Percentiles rank a stretch among this genome's conserved stretches.
Evolutionary conservation across 2,797 vertebrate species (phyloP).

Genomic region (Eulemur coronatus): DNA sequence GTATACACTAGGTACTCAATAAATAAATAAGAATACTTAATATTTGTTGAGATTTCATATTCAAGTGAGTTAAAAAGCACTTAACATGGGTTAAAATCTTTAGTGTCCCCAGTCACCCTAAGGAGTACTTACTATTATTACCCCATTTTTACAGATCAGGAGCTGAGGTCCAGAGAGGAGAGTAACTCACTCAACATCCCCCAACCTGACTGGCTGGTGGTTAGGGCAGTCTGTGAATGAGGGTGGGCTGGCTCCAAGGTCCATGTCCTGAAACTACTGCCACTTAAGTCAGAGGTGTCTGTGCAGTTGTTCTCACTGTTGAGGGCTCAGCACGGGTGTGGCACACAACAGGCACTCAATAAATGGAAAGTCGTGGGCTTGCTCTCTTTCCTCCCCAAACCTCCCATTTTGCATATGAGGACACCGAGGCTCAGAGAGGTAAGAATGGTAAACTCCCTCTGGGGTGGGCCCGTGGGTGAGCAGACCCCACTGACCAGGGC

Average conservation of each 20-base stretch:
- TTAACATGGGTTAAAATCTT: slow-evolving; percentile 1
- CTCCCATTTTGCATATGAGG: neutral
- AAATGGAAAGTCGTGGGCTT: neutral
- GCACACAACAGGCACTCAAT: neutral
- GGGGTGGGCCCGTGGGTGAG: neutral
- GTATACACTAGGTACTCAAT: neutral
- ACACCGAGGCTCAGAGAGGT: neutral
- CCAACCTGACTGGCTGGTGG: neutral
- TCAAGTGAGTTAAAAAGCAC: slow-evolving; percentile 19
- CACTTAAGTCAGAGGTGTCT: neutral
- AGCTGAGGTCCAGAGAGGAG: neutral
- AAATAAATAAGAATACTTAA: slow-evolving; percentile 35
- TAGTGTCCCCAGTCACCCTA: neutral
- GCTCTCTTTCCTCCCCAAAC: slow-evolving; percentile 7
- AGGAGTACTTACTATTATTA: neutral
- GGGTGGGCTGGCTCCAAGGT: neutral
- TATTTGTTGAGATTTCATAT: slow-evolving; percentile 9
- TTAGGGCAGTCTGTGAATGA: neutral
- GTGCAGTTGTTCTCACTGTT: neutral
- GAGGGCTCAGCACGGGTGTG: neutral
- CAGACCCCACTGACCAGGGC: neutral
- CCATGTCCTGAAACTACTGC: neutral
- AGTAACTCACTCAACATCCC: neutral
- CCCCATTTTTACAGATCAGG: neutral
- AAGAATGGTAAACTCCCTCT: neutral